A percentile compares a stretch with the other conserved stretches of the same genome.
These are phyloP conservation scores for Halcyon malimbica DNA, from an alignment of 2,113 vertebrate species.

Conservation along the genomic window DNA sequence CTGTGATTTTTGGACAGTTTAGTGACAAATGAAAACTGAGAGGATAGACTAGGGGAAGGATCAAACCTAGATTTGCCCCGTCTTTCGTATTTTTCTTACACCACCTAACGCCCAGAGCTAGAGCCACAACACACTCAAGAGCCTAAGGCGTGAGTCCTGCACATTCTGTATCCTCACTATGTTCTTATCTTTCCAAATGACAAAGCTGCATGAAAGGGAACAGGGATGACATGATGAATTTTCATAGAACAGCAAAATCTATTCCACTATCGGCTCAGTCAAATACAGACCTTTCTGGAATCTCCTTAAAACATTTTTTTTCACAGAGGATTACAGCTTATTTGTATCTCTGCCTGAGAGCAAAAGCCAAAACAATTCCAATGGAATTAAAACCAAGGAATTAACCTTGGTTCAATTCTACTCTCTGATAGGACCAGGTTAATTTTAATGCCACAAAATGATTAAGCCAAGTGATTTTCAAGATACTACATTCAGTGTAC, in stretches of 20 bases:
- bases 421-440: not conserved
- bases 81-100: not conserved
- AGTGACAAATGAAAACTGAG: not conserved
- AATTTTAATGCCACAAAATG: not conserved
- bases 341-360: not conserved
- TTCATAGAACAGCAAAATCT: not conserved
- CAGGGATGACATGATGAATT: not conserved
- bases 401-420: not conserved
- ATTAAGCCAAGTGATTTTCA: constrained; percentile 18
- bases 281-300: not conserved
- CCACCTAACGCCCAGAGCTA: not conserved
- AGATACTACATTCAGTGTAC: not conserved
- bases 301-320: not conserved
- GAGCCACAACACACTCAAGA: not conserved
- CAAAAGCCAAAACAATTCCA: constrained; percentile 6
- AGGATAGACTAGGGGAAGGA: not conserved
- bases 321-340: not conserved
- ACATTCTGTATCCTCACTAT: not conserved
- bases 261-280: not conserved
- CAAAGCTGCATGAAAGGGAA: not conserved
- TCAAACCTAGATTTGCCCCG: not conserved
- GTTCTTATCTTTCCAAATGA: not conserved
- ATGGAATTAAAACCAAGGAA: not conserved
- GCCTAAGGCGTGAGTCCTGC: not conserved
- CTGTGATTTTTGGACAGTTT: not conserved